Evolutionary conservation across 2,797 vertebrate species (phyloP).

Genomic region (Spatula versicolor): DNA sequence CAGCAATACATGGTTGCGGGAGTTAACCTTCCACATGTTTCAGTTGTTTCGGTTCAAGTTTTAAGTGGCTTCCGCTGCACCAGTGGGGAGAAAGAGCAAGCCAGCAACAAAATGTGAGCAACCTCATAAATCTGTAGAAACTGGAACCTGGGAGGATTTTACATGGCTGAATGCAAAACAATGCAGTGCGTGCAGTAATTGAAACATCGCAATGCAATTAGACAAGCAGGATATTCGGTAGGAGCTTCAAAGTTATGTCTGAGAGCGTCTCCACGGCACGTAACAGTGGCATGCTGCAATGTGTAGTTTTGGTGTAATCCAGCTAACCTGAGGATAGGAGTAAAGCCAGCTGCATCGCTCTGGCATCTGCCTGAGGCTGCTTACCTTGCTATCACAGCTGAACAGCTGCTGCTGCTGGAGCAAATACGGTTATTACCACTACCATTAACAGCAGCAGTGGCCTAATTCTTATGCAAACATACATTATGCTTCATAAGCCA

Average conservation of each 20-base stretch:
- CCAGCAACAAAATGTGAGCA: neutral
- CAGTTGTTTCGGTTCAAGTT: neutral
- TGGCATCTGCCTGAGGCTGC: neutral
- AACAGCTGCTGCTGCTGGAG: neutral
- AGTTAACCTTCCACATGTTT: neutral
- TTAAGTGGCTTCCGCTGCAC: neutral
- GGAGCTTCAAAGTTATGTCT: neutral
- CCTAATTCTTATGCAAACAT: neutral
- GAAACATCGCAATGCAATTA: neutral
- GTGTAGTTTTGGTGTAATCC: neutral
- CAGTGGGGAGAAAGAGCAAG: neutral
- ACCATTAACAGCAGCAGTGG: neutral
- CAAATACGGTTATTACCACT: neutral
- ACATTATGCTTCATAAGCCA: neutral
- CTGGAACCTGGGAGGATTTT: neutral
- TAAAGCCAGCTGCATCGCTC: neutral
- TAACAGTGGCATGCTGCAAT: rapidly evolving
- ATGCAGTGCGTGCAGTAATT: neutral
- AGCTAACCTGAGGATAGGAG: neutral
- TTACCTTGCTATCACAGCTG: neutral
- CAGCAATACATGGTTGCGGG: rapidly evolving
- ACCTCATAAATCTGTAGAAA: neutral
- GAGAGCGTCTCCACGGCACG: rapidly evolving
- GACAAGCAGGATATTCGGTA: neutral
- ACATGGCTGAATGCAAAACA: neutral